Base-by-base conservation (phyloP, 2,888 invertebrate genomes). In the Neocrepidodera transversa region DNA sequence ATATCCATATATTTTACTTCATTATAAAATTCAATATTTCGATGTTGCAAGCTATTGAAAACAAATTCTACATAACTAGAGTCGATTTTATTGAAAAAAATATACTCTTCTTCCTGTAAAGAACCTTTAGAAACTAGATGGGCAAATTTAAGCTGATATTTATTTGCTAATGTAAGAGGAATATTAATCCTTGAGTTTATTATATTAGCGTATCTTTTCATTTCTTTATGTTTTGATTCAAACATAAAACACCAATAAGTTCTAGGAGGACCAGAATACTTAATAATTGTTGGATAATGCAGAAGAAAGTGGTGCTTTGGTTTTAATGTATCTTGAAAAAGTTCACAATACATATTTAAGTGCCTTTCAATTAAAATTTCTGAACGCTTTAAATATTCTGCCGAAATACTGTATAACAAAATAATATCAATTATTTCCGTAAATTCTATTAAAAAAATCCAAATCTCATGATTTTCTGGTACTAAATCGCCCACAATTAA, bases 131-230 rank as follows among this genome's bases (percentile, higher is more conserved):
- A 5, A 5, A 23, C 7, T 23, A 5, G 23, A 23, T 23, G 23
- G 10, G 30, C 30, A 30, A 30, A 30, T 30, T 30, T 30, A 7
- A 30, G 8, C n/a, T 30, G 30, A n/a, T 30, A n/a, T 30, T 30
- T 30, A 23, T 30, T 30, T 7, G 30, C 30, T n/a, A 30, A 30
- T n/a, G 30, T 30, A 7, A 30, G 8, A 30, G 10, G 30, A n/a
- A 30, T 30, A n/a, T 30, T 30, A n/a, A n/a, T 30, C n/a, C 30
- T 30, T 30, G 30, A 30, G 10, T 7, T 30, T 30, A 30, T 30
- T 30, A n/a, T n/a, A 49, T 68, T 62, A 1, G 66, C 60, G 68
- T 73, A 71, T 6, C 63, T 32, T 60, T 71, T 72, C 11, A 65
- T 60, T 11, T 65, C 51, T 36, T 60, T 60, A 54, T 70, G 70